A percentile compares a stretch with the other conserved stretches of the same genome.
Evolutionary conservation across 2,797 vertebrate species (phyloP).

Genomic region (Acrossocheilus wenchowensis): DNA sequence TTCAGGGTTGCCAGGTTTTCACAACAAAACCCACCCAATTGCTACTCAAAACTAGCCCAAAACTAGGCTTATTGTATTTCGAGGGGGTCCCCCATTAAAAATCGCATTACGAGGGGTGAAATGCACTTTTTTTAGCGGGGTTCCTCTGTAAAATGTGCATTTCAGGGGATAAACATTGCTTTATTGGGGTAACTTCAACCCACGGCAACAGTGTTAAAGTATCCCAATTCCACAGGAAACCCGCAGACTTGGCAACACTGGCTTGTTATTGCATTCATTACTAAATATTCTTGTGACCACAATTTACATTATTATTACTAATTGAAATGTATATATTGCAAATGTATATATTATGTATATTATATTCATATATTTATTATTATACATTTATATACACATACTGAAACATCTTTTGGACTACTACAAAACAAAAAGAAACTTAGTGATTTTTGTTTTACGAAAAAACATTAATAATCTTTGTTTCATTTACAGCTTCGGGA

Average conservation of each 20-base stretch:
- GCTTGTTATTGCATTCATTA: neutral
- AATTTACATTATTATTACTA: neutral
- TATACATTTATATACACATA: neutral
- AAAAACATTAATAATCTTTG: neutral
- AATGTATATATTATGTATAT: neutral
- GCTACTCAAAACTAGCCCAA: neutral
- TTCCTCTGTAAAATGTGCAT: too few species aligned
- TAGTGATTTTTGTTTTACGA: neutral
- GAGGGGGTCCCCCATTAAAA: neutral
- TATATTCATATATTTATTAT: neutral
- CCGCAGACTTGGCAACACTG: too few species aligned
- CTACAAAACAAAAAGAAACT: neutral
- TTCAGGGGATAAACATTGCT: too few species aligned
- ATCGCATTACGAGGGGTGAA: too few species aligned
- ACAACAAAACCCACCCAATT: neutral
- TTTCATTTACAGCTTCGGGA: neutral
- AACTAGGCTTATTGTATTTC: neutral
- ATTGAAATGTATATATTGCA: neutral
- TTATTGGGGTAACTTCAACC: too few species aligned
- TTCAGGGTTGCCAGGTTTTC: neutral
- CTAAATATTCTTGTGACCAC: neutral
- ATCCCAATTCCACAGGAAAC: too few species aligned
- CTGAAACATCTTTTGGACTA: neutral
- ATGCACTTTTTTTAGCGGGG: rapidly evolving
- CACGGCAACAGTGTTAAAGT: neutral